These are phyloP conservation scores for Apodemia zela DNA, from an alignment of 2,888 invertebrate species.

Conservation along the genomic window DNA sequence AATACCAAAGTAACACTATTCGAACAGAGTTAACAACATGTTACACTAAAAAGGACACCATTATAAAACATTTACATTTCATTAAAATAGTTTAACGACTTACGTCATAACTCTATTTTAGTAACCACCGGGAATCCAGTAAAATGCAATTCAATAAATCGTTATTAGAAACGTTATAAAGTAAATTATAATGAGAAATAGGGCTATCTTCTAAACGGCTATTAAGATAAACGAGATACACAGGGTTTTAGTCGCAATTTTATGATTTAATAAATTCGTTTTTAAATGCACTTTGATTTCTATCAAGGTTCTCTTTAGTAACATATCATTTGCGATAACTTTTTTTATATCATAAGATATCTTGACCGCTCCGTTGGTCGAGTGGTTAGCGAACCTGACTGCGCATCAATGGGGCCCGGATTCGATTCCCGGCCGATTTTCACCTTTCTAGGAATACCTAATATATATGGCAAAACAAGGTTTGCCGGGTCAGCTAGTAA, in stretches of 20 bases:
- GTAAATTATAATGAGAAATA: conserved; percentile 11
- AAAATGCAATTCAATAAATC: conserved; percentile 14
- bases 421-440: too few relatives aligned
- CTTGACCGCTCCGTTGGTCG: too few relatives aligned
- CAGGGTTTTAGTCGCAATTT: conserved; percentile 2
- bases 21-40: not conserved
- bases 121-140: not conserved
- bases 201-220: conserved; percentile 11
- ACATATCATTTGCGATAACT: not conserved
- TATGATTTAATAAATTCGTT: conserved; percentile 9
- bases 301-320: not conserved
- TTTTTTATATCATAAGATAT: too few relatives aligned
- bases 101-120: conserved; percentile 9
- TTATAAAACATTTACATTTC: conserved; percentile 15
- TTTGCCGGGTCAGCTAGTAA: too few relatives aligned
- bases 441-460: too few relatives aligned
- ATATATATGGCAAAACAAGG: too few relatives aligned
- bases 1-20: not conserved
- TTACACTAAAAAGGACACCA: not conserved
- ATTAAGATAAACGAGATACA: conserved; percentile 8
- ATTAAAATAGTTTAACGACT: conserved; percentile 1
- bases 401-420: too few relatives aligned
- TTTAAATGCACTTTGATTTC: not conserved
- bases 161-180: conserved; percentile 10
- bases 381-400: too few relatives aligned